Conservation (phyloP, 2,797 vertebrate species). For the Danio aesculapii region DNA sequence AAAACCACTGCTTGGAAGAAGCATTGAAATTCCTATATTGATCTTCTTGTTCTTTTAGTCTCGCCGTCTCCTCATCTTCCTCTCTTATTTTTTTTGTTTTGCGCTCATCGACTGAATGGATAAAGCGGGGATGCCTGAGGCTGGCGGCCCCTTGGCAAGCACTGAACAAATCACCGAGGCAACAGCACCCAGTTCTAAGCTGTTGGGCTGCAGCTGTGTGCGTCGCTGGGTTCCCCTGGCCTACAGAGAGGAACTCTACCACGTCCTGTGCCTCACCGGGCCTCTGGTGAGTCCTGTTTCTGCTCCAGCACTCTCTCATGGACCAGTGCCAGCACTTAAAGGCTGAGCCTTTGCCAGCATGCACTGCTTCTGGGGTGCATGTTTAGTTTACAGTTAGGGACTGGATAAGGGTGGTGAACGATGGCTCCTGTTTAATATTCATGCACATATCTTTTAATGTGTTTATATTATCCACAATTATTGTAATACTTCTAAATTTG, state of each 20-base stretch:
- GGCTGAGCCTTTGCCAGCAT: not conserved
- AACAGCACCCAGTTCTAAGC: constrained; percentile 66
- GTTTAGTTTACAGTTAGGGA: not conserved
- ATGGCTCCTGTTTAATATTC: not conserved
- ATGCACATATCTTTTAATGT: not conserved
- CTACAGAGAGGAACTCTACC: constrained; percentile 81
- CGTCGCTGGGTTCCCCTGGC: constrained; percentile 72
- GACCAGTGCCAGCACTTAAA: not conserved
- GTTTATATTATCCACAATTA: not conserved
- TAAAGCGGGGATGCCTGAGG: constrained; percentile 67
- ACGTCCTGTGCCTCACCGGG: constrained; percentile 75
- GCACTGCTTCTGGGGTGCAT: not conserved
- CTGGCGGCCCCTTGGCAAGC: constrained; percentile 57
- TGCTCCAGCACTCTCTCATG: not conserved
- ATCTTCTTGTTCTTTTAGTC: constrained; percentile 8
- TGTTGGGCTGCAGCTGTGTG: constrained; percentile 70
- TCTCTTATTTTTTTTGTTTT: constrained; percentile 42
- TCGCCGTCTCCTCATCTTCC: constrained; percentile 47
- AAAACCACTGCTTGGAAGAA: constrained; percentile 37
- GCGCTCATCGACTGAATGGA: constrained; percentile 72
- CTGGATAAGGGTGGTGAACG: not conserved
- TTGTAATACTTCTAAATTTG: too few species aligned
- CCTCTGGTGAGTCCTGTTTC: constrained; percentile 77
- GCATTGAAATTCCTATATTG: constrained; percentile 21
- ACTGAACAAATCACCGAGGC: constrained; percentile 66